These are phyloP conservation scores for Drosophila mimetica DNA, from an alignment of 2,888 invertebrate genomes.

Conservation along the genomic window DNA sequence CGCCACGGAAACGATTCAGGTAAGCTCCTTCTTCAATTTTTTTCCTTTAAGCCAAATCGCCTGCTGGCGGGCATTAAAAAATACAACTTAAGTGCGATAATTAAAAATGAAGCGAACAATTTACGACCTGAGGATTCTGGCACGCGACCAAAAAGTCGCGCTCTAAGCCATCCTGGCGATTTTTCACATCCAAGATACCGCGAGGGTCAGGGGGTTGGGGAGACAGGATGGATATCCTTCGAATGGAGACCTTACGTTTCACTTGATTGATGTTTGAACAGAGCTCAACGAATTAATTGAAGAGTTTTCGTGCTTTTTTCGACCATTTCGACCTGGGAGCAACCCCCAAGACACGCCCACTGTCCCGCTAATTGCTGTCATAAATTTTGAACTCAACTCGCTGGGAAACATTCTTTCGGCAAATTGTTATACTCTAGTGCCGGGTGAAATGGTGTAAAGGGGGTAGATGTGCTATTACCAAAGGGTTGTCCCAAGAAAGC, in stretches of 20 bases:
- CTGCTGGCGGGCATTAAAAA: constrained; percentile 52
- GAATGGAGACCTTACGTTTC: constrained; percentile 18
- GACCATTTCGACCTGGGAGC: constrained; percentile 14
- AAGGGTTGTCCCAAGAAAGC: not conserved
- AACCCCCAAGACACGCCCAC: constrained; percentile 44
- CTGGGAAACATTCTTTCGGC: constrained; percentile 40
- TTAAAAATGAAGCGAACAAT: constrained; percentile 76
- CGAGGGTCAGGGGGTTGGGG: not conserved
- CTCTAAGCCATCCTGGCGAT: constrained; percentile 17
- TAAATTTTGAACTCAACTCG: constrained; percentile 61
- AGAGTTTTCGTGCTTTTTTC: constrained; percentile 49
- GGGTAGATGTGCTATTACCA: constrained; percentile 22
- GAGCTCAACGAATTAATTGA: constrained; percentile 72
- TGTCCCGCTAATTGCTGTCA: constrained; percentile 69
- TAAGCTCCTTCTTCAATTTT: constrained; percentile 61
- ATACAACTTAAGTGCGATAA: constrained; percentile 68
- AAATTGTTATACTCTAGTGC: constrained; percentile 13
- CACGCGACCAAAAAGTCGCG: constrained; percentile 67
- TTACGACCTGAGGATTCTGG: constrained; percentile 59
- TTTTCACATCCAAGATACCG: constrained; percentile 27
- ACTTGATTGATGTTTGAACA: constrained; percentile 64
- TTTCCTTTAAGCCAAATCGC: constrained; percentile 16
- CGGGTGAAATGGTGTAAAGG: not conserved
- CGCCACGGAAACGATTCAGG: constrained; percentile 85
- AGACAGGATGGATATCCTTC: constrained; percentile 15